Evolutionary conservation across 2,797 vertebrate genomes (phyloP).

Genomic region (Psittacula derbiana): DNA sequence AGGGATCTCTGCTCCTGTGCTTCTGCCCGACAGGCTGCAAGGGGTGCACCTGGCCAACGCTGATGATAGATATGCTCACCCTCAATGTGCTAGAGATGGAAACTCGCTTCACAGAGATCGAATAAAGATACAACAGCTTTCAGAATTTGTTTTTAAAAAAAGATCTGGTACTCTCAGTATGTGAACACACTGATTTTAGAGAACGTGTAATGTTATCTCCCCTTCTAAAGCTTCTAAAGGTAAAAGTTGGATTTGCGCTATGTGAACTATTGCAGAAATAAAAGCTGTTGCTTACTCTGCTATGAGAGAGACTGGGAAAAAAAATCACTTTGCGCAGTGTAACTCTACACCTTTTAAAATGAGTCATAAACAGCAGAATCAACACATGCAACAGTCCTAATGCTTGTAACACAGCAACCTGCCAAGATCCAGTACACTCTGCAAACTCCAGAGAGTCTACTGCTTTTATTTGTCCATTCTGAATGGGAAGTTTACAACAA

Average conservation of each 20-base stretch:
- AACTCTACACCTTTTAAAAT: neutral
- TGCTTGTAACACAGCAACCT: neutral
- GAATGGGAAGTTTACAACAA: neutral
- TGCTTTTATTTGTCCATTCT: neutral
- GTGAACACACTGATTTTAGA: neutral
- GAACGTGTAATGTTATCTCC: neutral
- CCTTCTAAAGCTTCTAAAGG: neutral
- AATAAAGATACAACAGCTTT: neutral
- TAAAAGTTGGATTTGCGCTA: neutral
- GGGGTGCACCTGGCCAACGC: neutral
- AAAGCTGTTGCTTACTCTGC: neutral
- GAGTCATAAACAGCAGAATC: neutral
- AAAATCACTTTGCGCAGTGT: neutral
- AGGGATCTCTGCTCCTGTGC: accelerated
- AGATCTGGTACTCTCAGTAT: neutral
- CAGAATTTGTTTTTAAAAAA: neutral
- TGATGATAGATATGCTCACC: neutral
- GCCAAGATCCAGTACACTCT: neutral
- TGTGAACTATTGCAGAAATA: neutral
- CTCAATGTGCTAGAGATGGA: neutral
- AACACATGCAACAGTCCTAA: neutral
- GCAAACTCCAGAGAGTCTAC: neutral
- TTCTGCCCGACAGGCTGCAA: neutral
- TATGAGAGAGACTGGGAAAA: neutral
- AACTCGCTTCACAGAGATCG: neutral